Percentiles rank a stretch among this genome's conserved stretches.
phyloP scores from a whole-genome alignment of 1,140 invertebrate species.

The Pogonomyrmex californicus region DNA sequence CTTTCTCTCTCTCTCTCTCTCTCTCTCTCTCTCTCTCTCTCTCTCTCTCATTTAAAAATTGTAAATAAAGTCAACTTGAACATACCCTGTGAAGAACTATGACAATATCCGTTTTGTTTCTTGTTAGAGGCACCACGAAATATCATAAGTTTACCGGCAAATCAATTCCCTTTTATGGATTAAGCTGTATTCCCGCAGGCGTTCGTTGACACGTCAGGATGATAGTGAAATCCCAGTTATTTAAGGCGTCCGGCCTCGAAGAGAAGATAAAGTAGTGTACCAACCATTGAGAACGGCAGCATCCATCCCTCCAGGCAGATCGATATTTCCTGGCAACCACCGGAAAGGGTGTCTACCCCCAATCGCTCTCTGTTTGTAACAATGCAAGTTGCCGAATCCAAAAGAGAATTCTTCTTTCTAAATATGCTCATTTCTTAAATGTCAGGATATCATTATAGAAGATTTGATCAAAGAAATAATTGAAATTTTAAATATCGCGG shows the following conservation, averaged over 20 bases:
- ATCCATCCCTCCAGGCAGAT: constrained; percentile 77
- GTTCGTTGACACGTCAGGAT: constrained; percentile 25
- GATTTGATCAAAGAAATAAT: neutral
- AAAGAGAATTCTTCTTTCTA: neutral
- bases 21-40: neutral
- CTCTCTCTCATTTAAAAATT: neutral
- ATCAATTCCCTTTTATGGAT: constrained; percentile 26
- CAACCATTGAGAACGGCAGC: constrained; percentile 75
- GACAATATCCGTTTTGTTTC: neutral
- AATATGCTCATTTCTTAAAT: neutral
- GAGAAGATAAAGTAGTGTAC: constrained; percentile 75
- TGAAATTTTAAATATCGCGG: neutral
- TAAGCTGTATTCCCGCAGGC: constrained; percentile 7
- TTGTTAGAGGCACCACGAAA: neutral
- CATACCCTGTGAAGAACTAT: neutral
- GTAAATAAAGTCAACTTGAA: neutral
- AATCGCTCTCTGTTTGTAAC: constrained; percentile 79
- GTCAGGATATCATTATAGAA: neutral
- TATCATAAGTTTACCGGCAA: neutral
- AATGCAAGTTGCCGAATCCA: constrained; percentile 76
- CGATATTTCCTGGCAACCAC: constrained; percentile 84
- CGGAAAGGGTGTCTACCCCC: constrained; percentile 77
- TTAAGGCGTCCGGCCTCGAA: constrained; percentile 60
- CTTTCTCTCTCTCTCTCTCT: neutral
- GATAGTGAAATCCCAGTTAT: constrained; percentile 76